Evolutionary conservation across 1,140 invertebrate genomes (phyloP), one percentile per base, ranked within the genome.

Genomic region (Drosophila bocki): DNA sequence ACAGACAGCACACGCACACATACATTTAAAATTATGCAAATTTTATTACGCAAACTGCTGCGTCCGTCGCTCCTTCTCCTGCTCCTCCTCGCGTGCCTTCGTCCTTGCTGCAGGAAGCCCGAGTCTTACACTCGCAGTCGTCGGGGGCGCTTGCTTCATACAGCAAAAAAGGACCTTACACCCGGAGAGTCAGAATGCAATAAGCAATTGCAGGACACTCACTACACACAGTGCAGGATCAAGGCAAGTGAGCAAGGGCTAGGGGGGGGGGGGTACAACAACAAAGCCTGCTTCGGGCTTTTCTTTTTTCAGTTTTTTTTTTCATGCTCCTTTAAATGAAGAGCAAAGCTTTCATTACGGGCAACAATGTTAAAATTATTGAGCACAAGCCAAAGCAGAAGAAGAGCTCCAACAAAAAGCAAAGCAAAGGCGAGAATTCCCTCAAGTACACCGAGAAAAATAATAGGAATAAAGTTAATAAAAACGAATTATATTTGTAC

Each of bases 341-440:
- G 81, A 91, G 88, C 88, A 91, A 91, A 91, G 90, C 90, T 91
- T 91, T 91, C 90, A 91, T 91, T 91, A 92, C 82, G 71, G 67
- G 85, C 86, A 91, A 92, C 91, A 91, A 90, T 91, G 90, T 91
- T 88, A 69, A 91, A 91, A 91, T 91, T 91, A 91, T 91, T 91
- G 83, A 85, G 80, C 81, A 87, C 72, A 58, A 64, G 60, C 47
- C 69, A 79, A 64, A 42, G 45, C 39, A 47, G 45, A 64, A 62
- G 33, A 54, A 22, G 70, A 54, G 50, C 17, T 65, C 48, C 41
- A 48, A 42, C 68, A 75, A 64, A 26, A 39, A 45, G 37, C 17
- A 32, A 32, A 45, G 45, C 33, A 22, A n/a, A 9, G 17, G n/a
- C 7, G 15, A 56, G 39, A 32, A 32, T 68, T 69, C 1, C 39